Conservation (phyloP, 2,797 vertebrate species). For the Poliocrania exsul region DNA sequence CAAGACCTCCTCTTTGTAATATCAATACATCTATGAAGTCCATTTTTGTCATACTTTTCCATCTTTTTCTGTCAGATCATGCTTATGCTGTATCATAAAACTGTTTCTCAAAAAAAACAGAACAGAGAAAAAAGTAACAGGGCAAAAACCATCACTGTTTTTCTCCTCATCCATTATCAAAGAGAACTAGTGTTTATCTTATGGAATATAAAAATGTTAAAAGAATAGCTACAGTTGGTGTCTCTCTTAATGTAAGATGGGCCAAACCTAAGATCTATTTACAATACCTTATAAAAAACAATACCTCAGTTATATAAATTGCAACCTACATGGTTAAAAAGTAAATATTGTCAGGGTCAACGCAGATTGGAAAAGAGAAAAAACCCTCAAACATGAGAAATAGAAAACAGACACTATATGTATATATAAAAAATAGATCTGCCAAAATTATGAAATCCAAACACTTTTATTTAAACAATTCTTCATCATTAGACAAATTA, state of each 20-base stretch:
- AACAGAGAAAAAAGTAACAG: neutral
- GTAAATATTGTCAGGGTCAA: neutral
- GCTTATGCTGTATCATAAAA: neutral
- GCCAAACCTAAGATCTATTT: neutral
- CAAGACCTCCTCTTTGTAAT: neutral
- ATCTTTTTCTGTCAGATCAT: neutral
- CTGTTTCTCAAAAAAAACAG: neutral
- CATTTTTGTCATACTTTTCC: neutral
- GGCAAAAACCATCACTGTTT: neutral
- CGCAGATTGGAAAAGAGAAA: neutral
- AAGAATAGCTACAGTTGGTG: neutral
- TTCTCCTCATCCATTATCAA: neutral
- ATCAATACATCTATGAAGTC: neutral
- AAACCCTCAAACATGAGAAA: neutral
- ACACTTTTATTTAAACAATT: neutral
- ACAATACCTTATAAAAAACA: neutral
- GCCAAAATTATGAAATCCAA: neutral
- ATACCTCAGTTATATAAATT: neutral
- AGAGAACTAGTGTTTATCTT: neutral
- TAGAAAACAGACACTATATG: neutral
- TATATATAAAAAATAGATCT: neutral
- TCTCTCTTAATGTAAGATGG: neutral
- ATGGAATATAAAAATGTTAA: neutral
- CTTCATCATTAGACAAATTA: neutral
- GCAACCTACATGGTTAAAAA: neutral